Evolutionary conservation across 2,113 vertebrate species (phyloP), one percentile per base, ranked within the genome.

Genomic region (Hymenochirus boettgeri): DNA sequence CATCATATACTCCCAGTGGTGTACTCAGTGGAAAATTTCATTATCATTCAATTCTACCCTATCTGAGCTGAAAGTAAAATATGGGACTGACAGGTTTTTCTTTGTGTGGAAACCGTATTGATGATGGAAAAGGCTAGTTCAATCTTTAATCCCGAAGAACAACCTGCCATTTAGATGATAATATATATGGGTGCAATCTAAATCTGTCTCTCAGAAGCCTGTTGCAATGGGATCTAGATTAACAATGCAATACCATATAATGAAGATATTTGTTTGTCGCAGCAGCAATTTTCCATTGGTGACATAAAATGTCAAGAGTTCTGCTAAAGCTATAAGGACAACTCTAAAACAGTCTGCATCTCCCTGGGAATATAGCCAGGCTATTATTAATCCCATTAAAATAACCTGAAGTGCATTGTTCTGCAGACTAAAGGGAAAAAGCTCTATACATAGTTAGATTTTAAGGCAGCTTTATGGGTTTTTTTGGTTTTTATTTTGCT

Each of bases 91-190:
- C 79, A 79, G 74, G 29, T 71, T 48, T 73, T 79, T 26, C 37
- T 75, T 71, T 78, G 72, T 75, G 79, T 76, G 72, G 74, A 75
- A 65, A 63, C 70, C 73, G 79, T 79, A 72, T 71, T 80, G 78
- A 80, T 81, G 80, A 83, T 81, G 73, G 76, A 75, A 77, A 81
- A 45, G 78, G 73, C 79, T 76, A 80, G 78, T 82, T 79, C 80
- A 77, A 84, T 83, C 77, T 83, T 81, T 80, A 83, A 78, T 79
- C 76, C 77, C 83, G 78, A 80, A 79, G 79, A 82, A 81, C 63
- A 76, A 81, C 78, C 80, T 84, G 81, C 80, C 80, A 84, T 79
- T 73, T 77, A 76, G 69, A 81, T 57, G 33, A 57, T 42, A 17
- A 74, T 59, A 57, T 77, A 84, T 77, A 83, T 82, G 76, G 74